A percentile compares a stretch with the other conserved stretches of the same genome.
Conservation (phyloP, 2,797 vertebrate species). For the Mus caroli region DNA sequence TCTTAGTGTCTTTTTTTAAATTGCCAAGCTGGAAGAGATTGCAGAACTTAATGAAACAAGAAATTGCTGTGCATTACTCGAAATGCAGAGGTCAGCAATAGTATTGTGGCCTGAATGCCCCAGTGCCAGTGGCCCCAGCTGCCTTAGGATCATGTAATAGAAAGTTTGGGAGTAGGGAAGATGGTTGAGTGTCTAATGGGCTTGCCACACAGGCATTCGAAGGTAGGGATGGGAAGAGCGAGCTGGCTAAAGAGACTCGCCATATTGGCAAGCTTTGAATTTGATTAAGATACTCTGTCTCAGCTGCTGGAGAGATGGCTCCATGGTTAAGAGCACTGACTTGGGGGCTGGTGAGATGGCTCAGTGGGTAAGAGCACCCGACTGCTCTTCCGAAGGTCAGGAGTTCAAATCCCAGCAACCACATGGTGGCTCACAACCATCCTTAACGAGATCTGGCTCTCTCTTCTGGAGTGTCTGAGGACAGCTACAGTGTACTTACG, state of each 20-base stretch:
- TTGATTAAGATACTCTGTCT: not conserved
- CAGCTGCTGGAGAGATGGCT: not conserved
- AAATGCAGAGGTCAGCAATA: not conserved
- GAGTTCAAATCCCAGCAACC: no score
- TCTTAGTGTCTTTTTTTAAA: not conserved
- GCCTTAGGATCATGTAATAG: conserved; percentile 8
- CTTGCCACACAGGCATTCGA: not conserved
- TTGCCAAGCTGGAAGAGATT: not conserved
- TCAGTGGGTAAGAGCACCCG: no score
- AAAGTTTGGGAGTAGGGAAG: not conserved
- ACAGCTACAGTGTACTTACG: no score
- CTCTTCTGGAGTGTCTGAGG: no score
- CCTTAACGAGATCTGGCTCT: no score
- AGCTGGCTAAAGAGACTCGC: not conserved
- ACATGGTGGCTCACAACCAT: no score
- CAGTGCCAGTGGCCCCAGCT: rapidly evolving
- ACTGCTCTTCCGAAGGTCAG: no score
- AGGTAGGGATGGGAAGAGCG: not conserved
- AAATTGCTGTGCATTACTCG: not conserved
- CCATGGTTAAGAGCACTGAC: not conserved
- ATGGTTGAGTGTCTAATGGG: not conserved
- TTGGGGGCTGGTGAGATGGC: no score
- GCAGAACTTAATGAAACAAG: not conserved
- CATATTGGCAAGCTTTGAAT: not conserved
- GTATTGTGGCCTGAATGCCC: not conserved